Evolutionary conservation across 2,888 invertebrate genomes (phyloP).

Genomic region (Pecten maximus): DNA sequence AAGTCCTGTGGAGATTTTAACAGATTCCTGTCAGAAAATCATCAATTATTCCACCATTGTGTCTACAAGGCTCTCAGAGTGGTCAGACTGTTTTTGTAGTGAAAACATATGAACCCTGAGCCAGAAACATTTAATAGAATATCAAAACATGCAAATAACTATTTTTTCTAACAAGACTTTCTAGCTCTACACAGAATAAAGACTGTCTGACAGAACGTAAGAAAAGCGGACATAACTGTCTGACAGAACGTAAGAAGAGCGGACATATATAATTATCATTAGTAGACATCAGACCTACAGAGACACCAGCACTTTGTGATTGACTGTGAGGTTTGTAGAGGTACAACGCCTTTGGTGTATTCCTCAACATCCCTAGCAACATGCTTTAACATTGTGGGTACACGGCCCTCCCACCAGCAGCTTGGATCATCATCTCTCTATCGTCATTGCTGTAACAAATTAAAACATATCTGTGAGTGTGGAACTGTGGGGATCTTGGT

Average conservation of each 20-base stretch:
- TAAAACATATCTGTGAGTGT: not conserved
- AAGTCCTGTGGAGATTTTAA: not conserved
- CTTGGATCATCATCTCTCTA: not conserved
- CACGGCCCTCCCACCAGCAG: not conserved
- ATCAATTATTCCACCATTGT: not conserved
- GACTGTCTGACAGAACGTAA: not conserved
- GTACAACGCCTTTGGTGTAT: conserved; percentile 8
- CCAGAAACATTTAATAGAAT: not conserved
- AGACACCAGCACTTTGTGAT: not conserved
- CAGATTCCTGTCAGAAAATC: not conserved
- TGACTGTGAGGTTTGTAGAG: not conserved
- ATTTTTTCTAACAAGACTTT: no score
- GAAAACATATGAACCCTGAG: not conserved
- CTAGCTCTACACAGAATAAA: no score
- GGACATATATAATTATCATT: conserved; percentile 1
- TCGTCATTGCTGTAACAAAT: not conserved
- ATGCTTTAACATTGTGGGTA: not conserved
- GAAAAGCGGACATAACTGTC: not conserved
- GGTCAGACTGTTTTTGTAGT: not conserved
- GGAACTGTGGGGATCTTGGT: not conserved
- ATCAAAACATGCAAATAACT: not conserved
- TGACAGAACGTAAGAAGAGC: not conserved
- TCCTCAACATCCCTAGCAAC: no score
- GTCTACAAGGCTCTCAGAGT: not conserved
- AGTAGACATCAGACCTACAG: not conserved